Base-by-base conservation (phyloP, 2,113 vertebrate genomes). In the Uropsilus gracilis region DNA sequence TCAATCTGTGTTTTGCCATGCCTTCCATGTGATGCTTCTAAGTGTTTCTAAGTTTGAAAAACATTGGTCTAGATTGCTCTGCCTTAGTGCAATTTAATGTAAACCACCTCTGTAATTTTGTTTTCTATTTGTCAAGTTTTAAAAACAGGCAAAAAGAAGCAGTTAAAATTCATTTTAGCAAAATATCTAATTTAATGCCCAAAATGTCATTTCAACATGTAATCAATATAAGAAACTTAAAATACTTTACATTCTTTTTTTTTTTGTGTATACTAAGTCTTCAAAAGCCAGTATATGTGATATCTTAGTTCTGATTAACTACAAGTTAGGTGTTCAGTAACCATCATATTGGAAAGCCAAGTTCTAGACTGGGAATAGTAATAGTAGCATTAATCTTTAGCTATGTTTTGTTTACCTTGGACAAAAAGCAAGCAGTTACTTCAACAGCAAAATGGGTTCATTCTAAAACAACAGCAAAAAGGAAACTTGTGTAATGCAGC, bases 171-270 rank as follows among this genome's bases (percentile, higher is more conserved):
- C 5, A 78, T 63, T 59, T 71, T 68, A 90, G 32, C 17, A 50
- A 50, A 89, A 32, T 28, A 61, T n/a, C 6, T 88, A 88, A 75
- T 4, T 0, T 30, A 71, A 17, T 85, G 37, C 64, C 30, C 46
- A 66, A 64, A 88, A 46, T 97, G 81, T 39, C 64, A n/a, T 88
- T 89, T 61, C 7, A 82, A 37, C 24, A 86, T 68, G 18, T 22
- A 83, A 34, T 32, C 10, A 71, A 53, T 34, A 34, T 34, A 16
- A 50, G 55, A 81, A 78, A 50, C 32, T 46, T 53, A 34, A 28
- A 28, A 28, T 37, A 4, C 11, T 28, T 71, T 46, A 20, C 20
- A 32, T 30, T 86, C 13, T 80, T 32, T 24, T 75, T 84, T 86
- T 10, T 80, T 32, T 24, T 75, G 78, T 50, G 46, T 18, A 46